Conservation (phyloP, 2,113 vertebrate genomes). For the Equus przewalskii region DNA sequence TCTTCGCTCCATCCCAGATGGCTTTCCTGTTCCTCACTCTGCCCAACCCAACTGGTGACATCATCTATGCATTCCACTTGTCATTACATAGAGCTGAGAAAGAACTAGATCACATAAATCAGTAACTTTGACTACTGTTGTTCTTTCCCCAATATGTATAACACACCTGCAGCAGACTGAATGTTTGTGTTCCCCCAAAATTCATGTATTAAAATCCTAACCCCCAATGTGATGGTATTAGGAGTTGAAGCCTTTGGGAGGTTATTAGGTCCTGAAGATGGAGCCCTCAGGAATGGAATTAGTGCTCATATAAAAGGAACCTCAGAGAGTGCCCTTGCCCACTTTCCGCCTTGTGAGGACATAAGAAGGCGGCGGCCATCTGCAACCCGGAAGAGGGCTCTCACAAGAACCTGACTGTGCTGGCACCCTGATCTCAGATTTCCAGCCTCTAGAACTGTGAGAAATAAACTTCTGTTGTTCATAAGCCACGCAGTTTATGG, state of each 20-base stretch:
- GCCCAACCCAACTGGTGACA: neutral
- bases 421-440: neutral
- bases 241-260: neutral
- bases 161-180: neutral
- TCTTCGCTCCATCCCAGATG: neutral
- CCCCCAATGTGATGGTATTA: neutral
- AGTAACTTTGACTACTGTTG: neutral
- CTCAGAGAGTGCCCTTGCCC: neutral
- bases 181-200: too few relatives aligned
- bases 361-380: neutral
- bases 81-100: neutral
- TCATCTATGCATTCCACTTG: neutral
- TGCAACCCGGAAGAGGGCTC: neutral
- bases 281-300: neutral
- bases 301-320: neutral
- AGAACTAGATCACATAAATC: neutral
- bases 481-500: neutral
- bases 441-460: neutral
- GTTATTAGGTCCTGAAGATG: neutral
- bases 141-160: neutral
- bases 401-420: neutral
- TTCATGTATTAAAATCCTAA: neutral
- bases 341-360: fast-evolving
- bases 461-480: neutral
- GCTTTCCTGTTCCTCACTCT: neutral